phyloP scores from a whole-genome alignment of 2,797 vertebrate genomes.

The Agapornis canus region DNA sequence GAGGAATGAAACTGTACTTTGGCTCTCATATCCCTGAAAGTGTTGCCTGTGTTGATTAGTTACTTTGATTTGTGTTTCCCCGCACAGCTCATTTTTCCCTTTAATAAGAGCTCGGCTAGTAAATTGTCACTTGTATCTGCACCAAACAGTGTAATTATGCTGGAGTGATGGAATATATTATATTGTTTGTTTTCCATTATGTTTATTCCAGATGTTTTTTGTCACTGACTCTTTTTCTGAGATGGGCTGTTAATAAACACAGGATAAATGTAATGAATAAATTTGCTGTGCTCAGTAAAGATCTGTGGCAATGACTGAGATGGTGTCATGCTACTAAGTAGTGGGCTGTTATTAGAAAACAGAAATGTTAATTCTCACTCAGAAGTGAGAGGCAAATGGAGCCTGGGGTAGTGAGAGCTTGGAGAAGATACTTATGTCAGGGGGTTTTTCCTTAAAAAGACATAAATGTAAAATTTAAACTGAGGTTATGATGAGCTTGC shows the following conservation, averaged over 20 bases:
- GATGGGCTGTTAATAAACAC: slow-evolving; percentile 52
- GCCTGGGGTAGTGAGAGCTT: neutral
- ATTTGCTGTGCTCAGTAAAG: neutral
- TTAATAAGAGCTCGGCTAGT: slow-evolving; percentile 55
- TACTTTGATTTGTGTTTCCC: slow-evolving; percentile 61
- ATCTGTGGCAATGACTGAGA: neutral
- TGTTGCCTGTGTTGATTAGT: slow-evolving; percentile 54
- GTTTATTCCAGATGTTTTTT: slow-evolving; percentile 66
- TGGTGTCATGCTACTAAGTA: neutral
- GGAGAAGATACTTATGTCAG: neutral
- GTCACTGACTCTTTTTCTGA: slow-evolving; percentile 54
- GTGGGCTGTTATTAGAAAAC: neutral
- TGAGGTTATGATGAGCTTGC: neutral
- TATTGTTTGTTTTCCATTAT: slow-evolving; percentile 66
- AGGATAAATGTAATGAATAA: slow-evolving; percentile 55
- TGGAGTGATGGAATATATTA: slow-evolving; percentile 53
- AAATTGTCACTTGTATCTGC: slow-evolving; percentile 61
- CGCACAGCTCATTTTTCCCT: slow-evolving; percentile 42
- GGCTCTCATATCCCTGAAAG: slow-evolving; percentile 54
- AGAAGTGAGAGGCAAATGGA: neutral
- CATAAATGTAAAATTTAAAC: neutral
- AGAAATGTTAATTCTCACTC: neutral
- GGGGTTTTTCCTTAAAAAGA: neutral
- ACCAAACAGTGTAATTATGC: slow-evolving; percentile 60
- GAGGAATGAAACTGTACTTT: slow-evolving; percentile 43